Base-by-base conservation (phyloP, 2,888 invertebrate species). In the Conus canariensis region DNA sequence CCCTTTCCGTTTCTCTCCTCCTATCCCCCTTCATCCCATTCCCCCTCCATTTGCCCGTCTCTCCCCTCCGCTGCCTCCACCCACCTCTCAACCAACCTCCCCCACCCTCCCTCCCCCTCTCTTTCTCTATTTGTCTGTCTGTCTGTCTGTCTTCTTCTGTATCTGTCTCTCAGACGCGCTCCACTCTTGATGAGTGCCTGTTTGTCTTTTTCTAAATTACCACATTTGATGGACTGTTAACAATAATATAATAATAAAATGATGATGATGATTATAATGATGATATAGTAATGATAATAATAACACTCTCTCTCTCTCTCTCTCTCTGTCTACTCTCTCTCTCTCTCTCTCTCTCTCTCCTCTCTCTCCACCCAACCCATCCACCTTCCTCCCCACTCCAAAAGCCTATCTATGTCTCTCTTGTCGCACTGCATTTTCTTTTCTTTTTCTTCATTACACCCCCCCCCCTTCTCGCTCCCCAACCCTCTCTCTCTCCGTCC, bases 311-410 rank as follows among this genome's bases (percentile, higher is more conserved):
- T 77, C 30, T 90, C 80, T 60, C 80, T 90, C 82, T 87, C 82
- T 87, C 87, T 90, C 87, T 83, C 64, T n/a, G n/a, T n/a, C n/a
- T n/a, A n/a, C n/a, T 90, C 64, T 87, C 90, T 82, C n/a, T 82
- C 80, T 87, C 56, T 85, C 56, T 89, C 56, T 89, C 70, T 89
- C 58, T 67, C 56, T 89, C 83, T 83, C 56, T 58, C 59, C 59
- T 19, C 16, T 19, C 14, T 45, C 64, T 64, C 22, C 7, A 8
- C 2, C 8, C 56, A 16, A 10, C 16, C 25, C 30, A 25, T 22
- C 12, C 0, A 5, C 82, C 7, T 45, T 19, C 82, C 56, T 45
- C 56, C 56, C 45, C 14, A 22, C 82, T 14, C 30, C 82, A 56
- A 45, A 45, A 45, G 4, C 45, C 45, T 45, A 45, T 45, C 45